phyloP scores from a whole-genome alignment of 2,113 vertebrate species.

The Calonectris borealis region DNA sequence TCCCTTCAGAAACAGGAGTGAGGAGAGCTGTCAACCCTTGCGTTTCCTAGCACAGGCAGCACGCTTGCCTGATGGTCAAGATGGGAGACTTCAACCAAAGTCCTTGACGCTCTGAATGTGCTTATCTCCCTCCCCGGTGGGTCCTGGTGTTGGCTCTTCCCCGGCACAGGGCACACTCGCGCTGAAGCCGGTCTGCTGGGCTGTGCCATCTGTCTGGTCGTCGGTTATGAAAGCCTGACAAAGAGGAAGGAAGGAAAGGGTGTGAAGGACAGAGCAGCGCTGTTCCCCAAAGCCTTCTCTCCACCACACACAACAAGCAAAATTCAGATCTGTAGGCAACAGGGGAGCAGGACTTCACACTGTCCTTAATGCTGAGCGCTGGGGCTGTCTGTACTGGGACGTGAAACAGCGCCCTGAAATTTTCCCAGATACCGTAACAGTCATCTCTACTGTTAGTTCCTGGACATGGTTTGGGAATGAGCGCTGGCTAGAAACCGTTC shows the following conservation, averaged over 20 bases:
- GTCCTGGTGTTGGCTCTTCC: neutral
- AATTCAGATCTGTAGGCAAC: neutral
- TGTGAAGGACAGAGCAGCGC: neutral
- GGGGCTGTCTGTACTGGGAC: neutral
- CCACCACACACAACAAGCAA: neutral
- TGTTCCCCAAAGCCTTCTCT: neutral
- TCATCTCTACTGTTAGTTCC: neutral
- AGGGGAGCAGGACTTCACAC: neutral
- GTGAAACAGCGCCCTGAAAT: neutral
- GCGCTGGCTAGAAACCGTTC: neutral
- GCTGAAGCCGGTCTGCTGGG: neutral
- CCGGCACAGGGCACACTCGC: accelerated
- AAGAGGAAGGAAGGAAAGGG: neutral
- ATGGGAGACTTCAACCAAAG: neutral
- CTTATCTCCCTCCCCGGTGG: neutral
- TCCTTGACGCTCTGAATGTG: neutral
- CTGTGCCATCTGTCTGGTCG: neutral
- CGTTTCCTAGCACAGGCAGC: neutral
- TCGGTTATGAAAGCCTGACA: neutral
- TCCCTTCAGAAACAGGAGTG: neutral
- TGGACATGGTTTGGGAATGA: neutral
- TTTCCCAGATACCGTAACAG: neutral
- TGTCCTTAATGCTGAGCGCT: no score
- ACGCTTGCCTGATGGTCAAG: neutral
- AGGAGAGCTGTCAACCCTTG: neutral